phyloP scores from a whole-genome alignment of 2,888 invertebrate genomes.

The Teleiodes luculella region DNA sequence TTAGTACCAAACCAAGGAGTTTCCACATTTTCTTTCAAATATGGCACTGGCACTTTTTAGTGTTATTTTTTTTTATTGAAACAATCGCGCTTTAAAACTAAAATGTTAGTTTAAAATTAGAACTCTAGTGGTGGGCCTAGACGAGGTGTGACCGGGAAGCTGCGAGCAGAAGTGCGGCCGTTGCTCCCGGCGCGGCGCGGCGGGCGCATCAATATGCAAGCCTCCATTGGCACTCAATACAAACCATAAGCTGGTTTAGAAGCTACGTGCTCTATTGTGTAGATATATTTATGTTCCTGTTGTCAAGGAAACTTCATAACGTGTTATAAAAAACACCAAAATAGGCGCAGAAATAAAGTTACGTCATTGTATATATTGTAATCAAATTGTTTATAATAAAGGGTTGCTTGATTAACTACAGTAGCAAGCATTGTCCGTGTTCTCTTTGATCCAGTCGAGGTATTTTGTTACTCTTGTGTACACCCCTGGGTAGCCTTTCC shows the following conservation, averaged over 20 bases:
- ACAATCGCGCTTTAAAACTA: neutral
- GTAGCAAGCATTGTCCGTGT: constrained; percentile 89
- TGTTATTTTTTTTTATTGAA: neutral
- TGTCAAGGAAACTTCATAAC: too few relatives aligned
- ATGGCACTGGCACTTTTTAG: neutral
- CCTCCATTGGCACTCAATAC: constrained; percentile 25
- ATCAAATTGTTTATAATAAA: neutral
- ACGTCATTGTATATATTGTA: too few relatives aligned
- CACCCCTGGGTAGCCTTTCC: constrained; percentile 90
- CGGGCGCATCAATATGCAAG: constrained; percentile 34
- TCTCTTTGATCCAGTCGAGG: constrained; percentile 88
- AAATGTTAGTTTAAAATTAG: constrained; percentile 14
- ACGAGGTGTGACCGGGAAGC: constrained; percentile 39
- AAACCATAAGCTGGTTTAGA: constrained; percentile 15
- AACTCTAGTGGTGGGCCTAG: constrained; percentile 10
- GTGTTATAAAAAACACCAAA: too few relatives aligned
- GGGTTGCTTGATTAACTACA: constrained; percentile 77
- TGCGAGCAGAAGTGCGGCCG: constrained; percentile 50
- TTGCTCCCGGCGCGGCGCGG: constrained; percentile 59
- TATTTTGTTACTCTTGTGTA: constrained; percentile 90
- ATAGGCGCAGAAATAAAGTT: too few relatives aligned
- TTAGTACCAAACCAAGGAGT: constrained; percentile 1
- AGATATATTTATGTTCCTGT: neutral
- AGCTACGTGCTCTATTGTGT: neutral
- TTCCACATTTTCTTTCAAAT: constrained; percentile 14